Percentiles rank a stretch among this genome's conserved stretches.
These are phyloP conservation scores for Olivierus martensii DNA, from an alignment of 1,140 invertebrate genomes.

Conservation along the genomic window DNA sequence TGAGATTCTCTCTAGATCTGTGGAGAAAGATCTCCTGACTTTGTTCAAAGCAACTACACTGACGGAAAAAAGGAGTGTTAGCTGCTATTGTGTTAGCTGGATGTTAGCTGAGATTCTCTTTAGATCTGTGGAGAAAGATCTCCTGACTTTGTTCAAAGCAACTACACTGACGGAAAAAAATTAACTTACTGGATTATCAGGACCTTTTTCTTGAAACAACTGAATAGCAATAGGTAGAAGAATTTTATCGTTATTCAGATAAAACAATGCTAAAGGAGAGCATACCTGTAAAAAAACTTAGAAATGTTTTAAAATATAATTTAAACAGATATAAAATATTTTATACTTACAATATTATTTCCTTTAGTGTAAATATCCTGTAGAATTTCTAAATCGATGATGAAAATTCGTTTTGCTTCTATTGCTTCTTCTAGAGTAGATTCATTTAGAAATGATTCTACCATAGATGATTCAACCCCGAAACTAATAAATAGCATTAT, in stretches of 20 bases:
- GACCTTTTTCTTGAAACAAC: slow-evolving; percentile 31
- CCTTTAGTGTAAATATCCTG: slow-evolving; percentile 26
- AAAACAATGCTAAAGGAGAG: slow-evolving; percentile 35
- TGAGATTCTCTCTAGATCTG: too few relatives aligned
- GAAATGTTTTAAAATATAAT: background rate
- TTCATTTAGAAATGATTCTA: slow-evolving; percentile 33
- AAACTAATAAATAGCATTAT: too few relatives aligned
- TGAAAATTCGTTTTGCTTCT: slow-evolving; percentile 33
- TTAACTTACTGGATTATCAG: slow-evolving; percentile 36
- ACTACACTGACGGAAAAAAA: too few relatives aligned
- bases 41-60: too few relatives aligned
- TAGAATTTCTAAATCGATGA: slow-evolving; percentile 34
- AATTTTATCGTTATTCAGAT: slow-evolving; percentile 27
- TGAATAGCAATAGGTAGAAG: slow-evolving; percentile 37
- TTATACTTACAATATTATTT: slow-evolving; percentile 20
- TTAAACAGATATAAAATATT: too few relatives aligned
- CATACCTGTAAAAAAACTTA: slow-evolving; percentile 27
- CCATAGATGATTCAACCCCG: slow-evolving; percentile 14
- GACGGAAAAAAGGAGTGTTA: too few relatives aligned
- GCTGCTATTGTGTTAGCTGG: too few relatives aligned
- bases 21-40: too few relatives aligned
- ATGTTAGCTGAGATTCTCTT: too few relatives aligned
- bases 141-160: too few relatives aligned
- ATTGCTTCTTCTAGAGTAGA: slow-evolving; percentile 30
- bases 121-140: too few relatives aligned